These are phyloP conservation scores for Artemia sinica DNA, from an alignment of 2,888 invertebrate species.

Conservation along the genomic window DNA sequence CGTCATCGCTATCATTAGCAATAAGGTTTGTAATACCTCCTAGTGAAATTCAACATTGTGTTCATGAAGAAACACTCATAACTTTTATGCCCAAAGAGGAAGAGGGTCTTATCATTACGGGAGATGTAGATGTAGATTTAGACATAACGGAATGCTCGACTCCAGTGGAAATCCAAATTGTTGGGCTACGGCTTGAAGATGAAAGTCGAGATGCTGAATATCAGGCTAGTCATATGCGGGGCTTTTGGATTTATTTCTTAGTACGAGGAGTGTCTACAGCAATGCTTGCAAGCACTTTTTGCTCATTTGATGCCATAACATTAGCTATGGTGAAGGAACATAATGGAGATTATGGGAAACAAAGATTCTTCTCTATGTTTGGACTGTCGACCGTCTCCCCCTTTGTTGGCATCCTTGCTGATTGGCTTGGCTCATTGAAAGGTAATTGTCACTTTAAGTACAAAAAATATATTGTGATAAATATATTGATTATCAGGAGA, in stretches of 20 bases:
- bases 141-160: not conserved
- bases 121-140: not conserved
- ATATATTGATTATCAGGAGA: no score
- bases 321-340: slow-evolving; percentile 60
- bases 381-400: slow-evolving; percentile 69
- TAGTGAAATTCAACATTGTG: not conserved
- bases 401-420: slow-evolving; percentile 58
- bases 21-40: not conserved
- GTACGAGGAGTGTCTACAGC: slow-evolving; percentile 60
- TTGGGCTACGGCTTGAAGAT: not conserved
- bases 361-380: slow-evolving; percentile 57
- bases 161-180: not conserved
- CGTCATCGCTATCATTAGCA: not conserved
- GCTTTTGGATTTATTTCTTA: slow-evolving; percentile 65
- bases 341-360: slow-evolving; percentile 62
- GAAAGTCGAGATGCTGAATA: slow-evolving; percentile 38
- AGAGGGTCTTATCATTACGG: not conserved
- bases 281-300: slow-evolving; percentile 64
- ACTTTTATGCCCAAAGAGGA: not conserved
- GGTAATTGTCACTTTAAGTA: slow-evolving; percentile 17
- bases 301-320: slow-evolving; percentile 73
- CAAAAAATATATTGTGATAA: no score
- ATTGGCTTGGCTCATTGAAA: slow-evolving; percentile 41
- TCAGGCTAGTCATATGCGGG: slow-evolving; percentile 53
- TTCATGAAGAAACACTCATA: not conserved